These are phyloP conservation scores for Pseudocheirus occidentalis DNA, from an alignment of 2,797 vertebrate genomes.

Conservation along the genomic window DNA sequence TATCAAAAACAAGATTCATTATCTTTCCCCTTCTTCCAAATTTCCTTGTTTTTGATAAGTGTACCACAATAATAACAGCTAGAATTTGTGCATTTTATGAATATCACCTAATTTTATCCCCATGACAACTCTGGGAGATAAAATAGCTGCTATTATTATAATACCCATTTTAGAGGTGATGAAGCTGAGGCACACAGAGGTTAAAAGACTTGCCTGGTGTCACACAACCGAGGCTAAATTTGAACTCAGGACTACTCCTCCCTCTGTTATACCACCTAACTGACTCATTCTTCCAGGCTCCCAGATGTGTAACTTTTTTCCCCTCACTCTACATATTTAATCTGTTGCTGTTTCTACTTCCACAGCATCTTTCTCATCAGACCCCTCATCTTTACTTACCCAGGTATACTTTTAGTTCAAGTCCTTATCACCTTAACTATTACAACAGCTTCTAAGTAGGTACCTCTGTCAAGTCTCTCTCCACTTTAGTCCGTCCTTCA, in stretches of 20 bases:
- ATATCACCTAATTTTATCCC: neutral
- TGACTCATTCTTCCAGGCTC: neutral
- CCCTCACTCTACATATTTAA: too few species aligned
- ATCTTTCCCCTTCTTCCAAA: neutral
- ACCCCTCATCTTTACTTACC: too few species aligned
- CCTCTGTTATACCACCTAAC: neutral
- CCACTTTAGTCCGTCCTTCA: too few species aligned
- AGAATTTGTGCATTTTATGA: neutral
- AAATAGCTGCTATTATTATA: neutral
- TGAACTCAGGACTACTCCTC: neutral
- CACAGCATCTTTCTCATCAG: too few species aligned
- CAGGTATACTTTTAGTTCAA: too few species aligned
- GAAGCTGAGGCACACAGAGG: neutral
- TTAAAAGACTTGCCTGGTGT: neutral
- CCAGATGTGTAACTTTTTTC: too few species aligned
- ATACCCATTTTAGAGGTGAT: neutral
- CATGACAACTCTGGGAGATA: neutral
- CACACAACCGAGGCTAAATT: neutral
- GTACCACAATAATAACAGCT: neutral
- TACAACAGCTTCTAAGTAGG: too few species aligned
- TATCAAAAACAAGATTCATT: neutral
- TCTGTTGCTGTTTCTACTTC: too few species aligned
- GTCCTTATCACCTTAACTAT: too few species aligned
- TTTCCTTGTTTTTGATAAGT: neutral
- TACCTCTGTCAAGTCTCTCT: too few species aligned